A percentile compares a stretch with the other conserved stretches of the same genome.
Conservation (phyloP, 2,113 vertebrate genomes). For the Dolichotis patagonum region DNA sequence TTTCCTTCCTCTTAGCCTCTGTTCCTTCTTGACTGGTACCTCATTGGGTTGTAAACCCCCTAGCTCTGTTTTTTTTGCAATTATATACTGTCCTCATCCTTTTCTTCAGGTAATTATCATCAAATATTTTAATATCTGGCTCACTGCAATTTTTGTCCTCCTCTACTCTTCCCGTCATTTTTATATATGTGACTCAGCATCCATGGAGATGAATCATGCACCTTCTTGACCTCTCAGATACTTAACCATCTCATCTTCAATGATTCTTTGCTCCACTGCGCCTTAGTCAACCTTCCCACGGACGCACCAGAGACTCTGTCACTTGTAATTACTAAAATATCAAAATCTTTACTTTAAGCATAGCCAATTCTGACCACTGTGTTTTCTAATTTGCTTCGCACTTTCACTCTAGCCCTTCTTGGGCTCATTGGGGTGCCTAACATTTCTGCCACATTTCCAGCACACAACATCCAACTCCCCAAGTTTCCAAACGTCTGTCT, state of each 20-base stretch:
- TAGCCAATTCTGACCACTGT: not conserved
- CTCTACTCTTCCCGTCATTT: not conserved
- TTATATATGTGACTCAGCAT: not conserved
- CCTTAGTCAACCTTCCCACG: not conserved
- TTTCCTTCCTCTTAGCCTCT: not conserved
- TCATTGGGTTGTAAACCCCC: not conserved
- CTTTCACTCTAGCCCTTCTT: not conserved
- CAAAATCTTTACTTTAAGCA: not conserved
- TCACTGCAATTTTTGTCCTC: not conserved
- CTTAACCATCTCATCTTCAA: not conserved
- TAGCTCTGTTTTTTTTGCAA: not conserved
- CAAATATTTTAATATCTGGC: not conserved
- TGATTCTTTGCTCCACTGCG: not conserved
- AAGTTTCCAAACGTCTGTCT: not conserved
- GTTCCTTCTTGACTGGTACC: not conserved
- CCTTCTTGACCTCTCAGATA: not conserved
- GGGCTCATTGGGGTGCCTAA: not conserved
- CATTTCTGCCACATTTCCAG: not conserved
- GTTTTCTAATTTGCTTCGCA: not conserved
- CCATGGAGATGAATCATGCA: not conserved
- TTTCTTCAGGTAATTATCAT: not conserved
- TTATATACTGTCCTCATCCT: not conserved
- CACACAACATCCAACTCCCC: too few species aligned
- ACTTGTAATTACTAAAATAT: not conserved
- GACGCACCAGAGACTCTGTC: not conserved